These are phyloP conservation scores for Heliornis fulica DNA, from an alignment of 2,113 vertebrate species.

Conservation along the genomic window DNA sequence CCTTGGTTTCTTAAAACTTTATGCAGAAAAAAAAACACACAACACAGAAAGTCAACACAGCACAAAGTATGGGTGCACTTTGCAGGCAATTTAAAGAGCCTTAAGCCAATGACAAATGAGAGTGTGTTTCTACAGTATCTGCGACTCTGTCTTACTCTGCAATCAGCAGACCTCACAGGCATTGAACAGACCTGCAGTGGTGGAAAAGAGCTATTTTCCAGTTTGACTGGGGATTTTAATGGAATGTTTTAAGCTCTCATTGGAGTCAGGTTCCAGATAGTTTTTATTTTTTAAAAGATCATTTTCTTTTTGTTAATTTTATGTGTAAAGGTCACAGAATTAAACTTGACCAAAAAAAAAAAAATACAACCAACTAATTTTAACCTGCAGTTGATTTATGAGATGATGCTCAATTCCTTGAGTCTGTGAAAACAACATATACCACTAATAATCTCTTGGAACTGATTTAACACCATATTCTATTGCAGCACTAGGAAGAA, in stretches of 20 bases:
- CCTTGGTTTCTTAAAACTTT: neutral
- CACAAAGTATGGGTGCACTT: neutral
- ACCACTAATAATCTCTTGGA: conserved; percentile 55
- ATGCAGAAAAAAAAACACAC: neutral
- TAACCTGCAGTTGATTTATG: conserved; percentile 42
- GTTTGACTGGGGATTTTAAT: neutral
- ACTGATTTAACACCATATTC: conserved; percentile 55
- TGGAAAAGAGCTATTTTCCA: neutral
- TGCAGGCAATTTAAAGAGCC: neutral
- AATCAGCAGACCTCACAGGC: neutral
- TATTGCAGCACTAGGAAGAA: conserved; percentile 31
- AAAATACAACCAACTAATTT: neutral
- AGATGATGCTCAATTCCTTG: conserved; percentile 20
- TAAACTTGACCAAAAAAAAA: neutral
- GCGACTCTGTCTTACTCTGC: neutral
- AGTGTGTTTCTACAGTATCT: neutral
- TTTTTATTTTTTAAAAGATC: neutral
- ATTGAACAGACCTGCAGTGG: neutral
- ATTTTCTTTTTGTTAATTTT: conserved; percentile 5
- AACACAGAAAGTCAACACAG: neutral
- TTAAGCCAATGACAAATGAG: neutral
- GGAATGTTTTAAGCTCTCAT: neutral
- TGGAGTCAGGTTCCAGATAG: neutral
- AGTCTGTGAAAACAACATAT: conserved; percentile 41
- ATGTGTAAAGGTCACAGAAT: neutral